Base-by-base conservation (phyloP, 2,888 invertebrate species). In the Ametastegia equiseti region DNA sequence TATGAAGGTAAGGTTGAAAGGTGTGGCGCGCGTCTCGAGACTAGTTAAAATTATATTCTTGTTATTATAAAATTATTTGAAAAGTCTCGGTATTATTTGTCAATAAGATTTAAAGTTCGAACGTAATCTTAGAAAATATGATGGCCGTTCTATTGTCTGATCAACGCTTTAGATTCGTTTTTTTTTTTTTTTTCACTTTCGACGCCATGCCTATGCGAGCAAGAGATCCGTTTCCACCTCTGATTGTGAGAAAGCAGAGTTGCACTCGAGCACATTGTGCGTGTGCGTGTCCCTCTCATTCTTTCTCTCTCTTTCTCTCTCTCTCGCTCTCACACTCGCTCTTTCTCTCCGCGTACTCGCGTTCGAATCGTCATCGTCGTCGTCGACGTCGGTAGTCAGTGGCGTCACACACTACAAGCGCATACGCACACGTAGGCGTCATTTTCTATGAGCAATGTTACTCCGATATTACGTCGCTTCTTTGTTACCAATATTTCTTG, bases 281-380 rank as follows among this genome's bases (percentile, higher is more conserved):
- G 77, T 42, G 63, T 78, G 78, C 60, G 60, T 63, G 42, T 45
- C n/a, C 60, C 50, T 36, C 50, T 36, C 19, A 0, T 11, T 15
- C 30, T 15, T 27, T n/a, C 71, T 71, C 47, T 47, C 13, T 71
- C 45, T 45, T 6, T n/a, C 45, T 23, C 45, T 23, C 69, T 27
- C 33, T 45, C 33, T 47, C 47, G 15, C 47, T 47, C 27, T 47
- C 42, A 27, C 33, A n/a, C 30, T 47, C 69, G 23, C n/a, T 45
- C 71, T 47, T 15, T 36, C 33, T 11, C n/a, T 30, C 36, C 75
- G 50, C 36, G 75, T 75, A 82, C 77, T 81, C 77, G 78, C 82
- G 80, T 77, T 71, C 77, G 73, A 67, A 39, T 80, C 80, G 81
- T 83, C 83, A 81, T 83, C 84, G 82, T 83, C 83, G 57, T 81